Base-by-base conservation (phyloP, 2,797 vertebrate genomes). In the Myotis vivesi region DNA sequence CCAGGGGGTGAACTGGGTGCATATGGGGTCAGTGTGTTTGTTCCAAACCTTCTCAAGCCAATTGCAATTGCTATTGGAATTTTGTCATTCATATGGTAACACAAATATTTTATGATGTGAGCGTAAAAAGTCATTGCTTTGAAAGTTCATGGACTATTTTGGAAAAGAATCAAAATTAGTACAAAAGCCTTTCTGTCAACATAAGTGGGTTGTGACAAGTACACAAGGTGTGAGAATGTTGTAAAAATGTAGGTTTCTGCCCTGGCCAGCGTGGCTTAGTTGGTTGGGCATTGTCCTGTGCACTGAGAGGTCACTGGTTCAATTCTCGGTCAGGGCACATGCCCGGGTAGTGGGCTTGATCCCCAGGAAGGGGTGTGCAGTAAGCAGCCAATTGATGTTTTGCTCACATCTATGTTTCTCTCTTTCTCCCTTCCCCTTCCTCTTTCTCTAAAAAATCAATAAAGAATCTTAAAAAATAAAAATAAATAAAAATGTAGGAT, bases 71-170 rank as follows among this genome's bases (percentile, higher is more conserved):
- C 22, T 69, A 49, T 41, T 84, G 25, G 64, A 94, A 75, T 73
- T 79, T 36, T 23, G 7, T 41, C 79, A 55, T 69, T 80, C 83
- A 53, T 94, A 76, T 38, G 25, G 36, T 55, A 69, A 64, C 17
- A 1, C 64, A 33, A n/a, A 38, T 77, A 53, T 89, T 96, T 86
- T 88, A 64, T 73, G 89, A 55, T 87, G 17, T 5, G 13, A 41
- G 44, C 12, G 41, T 68, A 69, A 86, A 85, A 84, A 76, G 62
- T 87, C 46, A 72, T 6, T 87, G 44, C 66, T 94, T 91, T 95
- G 86, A 86, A 95, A 82, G 66, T 82, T 83, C 55, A 85, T 30
- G 25, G 75, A 87, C 16, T 64, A 9, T 77, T 81, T 95, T 95
- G 76, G 87, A 79, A 81, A 84, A 85, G 64, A 64, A 75, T 83